Base-by-base conservation (phyloP, 1,140 invertebrate species). In the Babylonia areolata region DNA sequence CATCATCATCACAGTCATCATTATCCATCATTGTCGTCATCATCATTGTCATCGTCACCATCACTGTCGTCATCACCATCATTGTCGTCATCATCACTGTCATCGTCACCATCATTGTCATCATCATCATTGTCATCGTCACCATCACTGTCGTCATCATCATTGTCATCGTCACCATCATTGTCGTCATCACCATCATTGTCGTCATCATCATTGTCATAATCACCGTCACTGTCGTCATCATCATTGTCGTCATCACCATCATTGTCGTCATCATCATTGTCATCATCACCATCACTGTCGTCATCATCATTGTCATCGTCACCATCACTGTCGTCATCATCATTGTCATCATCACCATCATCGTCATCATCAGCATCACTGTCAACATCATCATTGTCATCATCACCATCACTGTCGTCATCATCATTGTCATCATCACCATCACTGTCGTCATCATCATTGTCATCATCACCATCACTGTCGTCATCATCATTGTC, bases 91-190 rank as follows among this genome's bases (percentile, higher is more conserved):
- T 75, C n/a, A 37, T 69, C 23, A 0, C 23, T 20, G 64, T 6
- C 64, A 28, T 31, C 35, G 12, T 35, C 6, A 35, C 31, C 31
- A 33, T n/a, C 6, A 31, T 69, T 6, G 23, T 31, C 5, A n/a
- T 69, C 31, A n/a, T 31, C 5, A 28, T 33, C 71, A 75, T 23
- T 37, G 35, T 73, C 35, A 73, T 73, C 71, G 11, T 73, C 71
- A 37, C 20, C 71, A 73, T 73, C 71, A 73, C 71, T 37, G 35
- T 23, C 71, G 20, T 73, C 71, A 73, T 75, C 71, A 75, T 75
- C 71, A 75, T 75, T 23, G 28, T 75, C 71, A 75, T 23, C 23
- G 35, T 75, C 71, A 75, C 28, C 71, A 75, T 3, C 3, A 3
- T 75, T 23, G 28, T 75, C 71, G 3, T 75, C 71, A 73, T 73